Evolutionary conservation across 2,113 vertebrate genomes (phyloP).

Genomic region (Drymodes brunneopygia): DNA sequence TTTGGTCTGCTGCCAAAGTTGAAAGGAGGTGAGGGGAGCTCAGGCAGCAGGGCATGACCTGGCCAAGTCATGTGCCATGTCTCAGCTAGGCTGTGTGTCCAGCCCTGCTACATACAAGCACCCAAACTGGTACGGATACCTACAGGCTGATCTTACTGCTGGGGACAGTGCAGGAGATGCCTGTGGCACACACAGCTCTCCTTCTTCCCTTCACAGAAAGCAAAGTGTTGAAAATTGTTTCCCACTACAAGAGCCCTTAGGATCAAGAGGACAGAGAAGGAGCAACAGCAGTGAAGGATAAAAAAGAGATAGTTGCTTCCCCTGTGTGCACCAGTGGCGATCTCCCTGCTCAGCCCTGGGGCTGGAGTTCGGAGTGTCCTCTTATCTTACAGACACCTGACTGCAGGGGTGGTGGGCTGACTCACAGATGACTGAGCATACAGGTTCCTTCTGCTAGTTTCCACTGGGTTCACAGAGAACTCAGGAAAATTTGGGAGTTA

Average conservation of each 20-base stretch:
- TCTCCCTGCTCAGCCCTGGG: neutral
- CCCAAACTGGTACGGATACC: neutral
- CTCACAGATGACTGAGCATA: neutral
- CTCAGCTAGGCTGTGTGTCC: neutral
- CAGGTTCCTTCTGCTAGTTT: neutral
- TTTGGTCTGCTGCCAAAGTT: neutral
- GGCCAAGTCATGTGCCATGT: neutral
- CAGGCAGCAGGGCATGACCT: neutral
- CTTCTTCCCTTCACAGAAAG: neutral
- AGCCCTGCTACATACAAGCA: rapidly evolving
- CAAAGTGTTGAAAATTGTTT: neutral
- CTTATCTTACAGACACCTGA: neutral
- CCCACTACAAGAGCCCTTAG: neutral
- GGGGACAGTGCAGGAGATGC: neutral
- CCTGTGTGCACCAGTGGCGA: rapidly evolving
- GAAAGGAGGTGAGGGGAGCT: neutral
- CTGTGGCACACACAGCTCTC: neutral
- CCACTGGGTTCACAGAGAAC: neutral
- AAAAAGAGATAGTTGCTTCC: neutral
- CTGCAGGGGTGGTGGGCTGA: rapidly evolving
- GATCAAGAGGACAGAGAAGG: neutral
- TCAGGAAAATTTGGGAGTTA: neutral
- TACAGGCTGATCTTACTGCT: neutral
- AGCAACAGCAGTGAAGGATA: neutral
- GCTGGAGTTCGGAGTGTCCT: neutral